These are phyloP conservation scores for Gasterosteus nipponicus DNA, from an alignment of 2,113 vertebrate species.

Conservation along the genomic window DNA sequence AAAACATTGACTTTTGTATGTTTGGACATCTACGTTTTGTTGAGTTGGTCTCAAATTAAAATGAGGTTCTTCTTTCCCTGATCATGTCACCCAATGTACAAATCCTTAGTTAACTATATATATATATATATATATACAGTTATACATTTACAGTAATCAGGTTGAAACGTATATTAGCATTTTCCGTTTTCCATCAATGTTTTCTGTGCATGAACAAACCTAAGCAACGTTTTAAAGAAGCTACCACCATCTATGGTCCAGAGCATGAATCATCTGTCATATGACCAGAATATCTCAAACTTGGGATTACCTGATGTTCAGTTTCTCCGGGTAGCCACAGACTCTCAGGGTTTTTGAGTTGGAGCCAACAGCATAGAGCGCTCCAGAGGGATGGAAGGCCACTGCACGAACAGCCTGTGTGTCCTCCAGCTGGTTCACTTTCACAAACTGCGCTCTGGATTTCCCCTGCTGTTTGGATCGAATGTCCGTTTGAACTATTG, in stretches of 20 bases:
- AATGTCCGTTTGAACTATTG: neutral
- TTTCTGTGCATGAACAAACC: conserved; percentile 3
- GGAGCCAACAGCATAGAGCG: conserved; percentile 95
- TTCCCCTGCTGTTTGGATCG: conserved; percentile 80
- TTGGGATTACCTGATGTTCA: conserved; percentile 82
- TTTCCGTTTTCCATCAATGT: neutral
- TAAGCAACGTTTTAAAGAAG: neutral
- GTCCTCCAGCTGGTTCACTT: conserved; percentile 92
- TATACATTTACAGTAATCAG: neutral
- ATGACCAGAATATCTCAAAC: too few species aligned
- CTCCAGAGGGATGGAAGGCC: conserved; percentile 95
- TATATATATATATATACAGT: too few species aligned
- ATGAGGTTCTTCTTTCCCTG: neutral
- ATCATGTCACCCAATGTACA: neutral
- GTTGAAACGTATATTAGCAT: neutral
- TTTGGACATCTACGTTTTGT: neutral
- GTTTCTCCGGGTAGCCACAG: conserved; percentile 91
- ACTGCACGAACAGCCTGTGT: conserved; percentile 96
- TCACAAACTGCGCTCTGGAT: conserved; percentile 89
- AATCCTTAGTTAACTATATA: neutral
- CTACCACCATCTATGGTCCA: neutral
- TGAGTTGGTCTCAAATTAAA: neutral
- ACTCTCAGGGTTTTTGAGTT: conserved; percentile 98
- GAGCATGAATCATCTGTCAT: neutral
- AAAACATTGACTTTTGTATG: neutral